Base-by-base conservation (phyloP, 2,888 invertebrate genomes). In the Apomyelois bistriatella region DNA sequence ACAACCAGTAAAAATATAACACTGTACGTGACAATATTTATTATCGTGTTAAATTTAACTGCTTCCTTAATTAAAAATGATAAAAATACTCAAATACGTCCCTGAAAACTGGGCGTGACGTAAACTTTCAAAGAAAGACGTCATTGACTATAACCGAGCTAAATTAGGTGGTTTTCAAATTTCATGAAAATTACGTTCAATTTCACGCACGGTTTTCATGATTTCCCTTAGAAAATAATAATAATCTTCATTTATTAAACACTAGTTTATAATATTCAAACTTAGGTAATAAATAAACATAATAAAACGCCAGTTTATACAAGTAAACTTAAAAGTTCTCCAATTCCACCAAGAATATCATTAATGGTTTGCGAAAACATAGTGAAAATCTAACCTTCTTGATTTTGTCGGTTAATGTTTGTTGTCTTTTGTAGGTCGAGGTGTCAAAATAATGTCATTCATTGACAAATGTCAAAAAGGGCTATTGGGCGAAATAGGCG, bases 101-200 rank as follows among this genome's bases (percentile, higher is more conserved):
- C 87, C 88, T 88, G 89, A 87, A 83, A 79, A 65, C 67, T 68
- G 74, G 83, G 82, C 79, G 82, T 89, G 88, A 89, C 89, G 88
- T 87, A 83, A 79, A 80, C 68, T 57, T 53, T 58, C 22, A 22
- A 22, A 28, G 28, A 68, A 48, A 63, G 72, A 86, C 89, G 89
- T 87, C 88, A 89, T 80, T 81, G 74, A 76, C 60, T 63, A 73
- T 58, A 66, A 76, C 53, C 68, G 76, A 60, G 46, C 57, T 55
- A 69, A 75, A 68, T 74, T 35, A 58, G 68, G 68, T 62, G 57
- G 67, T 46, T 49, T 52, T 48, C n/a, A 47, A 58, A 78, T 69
- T 22, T 3, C 22, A 22, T n/a, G 22, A 54, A 5, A 38, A 36
- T 22, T 16, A 36, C 42, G 51, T 43, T 51, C 32, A 32, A 50